Conservation (phyloP, 1,140 invertebrate genomes). For the Drosophila ananassae region DNA sequence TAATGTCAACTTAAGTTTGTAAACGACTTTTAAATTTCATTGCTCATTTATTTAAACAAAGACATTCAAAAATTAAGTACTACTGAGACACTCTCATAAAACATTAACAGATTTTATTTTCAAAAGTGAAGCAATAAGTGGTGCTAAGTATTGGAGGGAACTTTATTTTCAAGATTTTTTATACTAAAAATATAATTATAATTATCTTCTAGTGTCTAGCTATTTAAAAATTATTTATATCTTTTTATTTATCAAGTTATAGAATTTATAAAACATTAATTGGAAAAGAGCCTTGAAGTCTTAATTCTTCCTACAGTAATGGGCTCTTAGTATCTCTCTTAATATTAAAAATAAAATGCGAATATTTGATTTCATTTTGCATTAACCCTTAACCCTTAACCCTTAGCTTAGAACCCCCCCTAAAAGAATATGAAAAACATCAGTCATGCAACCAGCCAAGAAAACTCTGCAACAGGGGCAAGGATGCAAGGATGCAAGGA, state of each 20-base stretch:
- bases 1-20: constrained; percentile 21
- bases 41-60: constrained; percentile 25
- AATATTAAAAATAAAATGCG: neutral
- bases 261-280: too few species aligned
- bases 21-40: constrained; percentile 26
- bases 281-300: too few species aligned
- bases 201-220: too few species aligned
- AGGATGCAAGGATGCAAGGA: constrained; percentile 13
- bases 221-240: too few species aligned
- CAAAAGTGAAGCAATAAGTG: too few species aligned
- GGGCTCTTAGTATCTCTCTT: neutral
- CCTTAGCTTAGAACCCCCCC: neutral
- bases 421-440: constrained; percentile 8
- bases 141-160: too few species aligned
- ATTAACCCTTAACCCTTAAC: neutral
- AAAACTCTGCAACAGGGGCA: constrained; percentile 43
- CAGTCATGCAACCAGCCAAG: constrained; percentile 46
- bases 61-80: constrained; percentile 8
- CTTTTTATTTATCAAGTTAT: too few species aligned
- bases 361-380: neutral
- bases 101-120: neutral
- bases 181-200: neutral
- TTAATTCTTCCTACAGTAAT: neutral
- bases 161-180: neutral
- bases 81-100: neutral